phyloP scores from a whole-genome alignment of 2,113 vertebrate genomes.

The Chloebia gouldiae region DNA sequence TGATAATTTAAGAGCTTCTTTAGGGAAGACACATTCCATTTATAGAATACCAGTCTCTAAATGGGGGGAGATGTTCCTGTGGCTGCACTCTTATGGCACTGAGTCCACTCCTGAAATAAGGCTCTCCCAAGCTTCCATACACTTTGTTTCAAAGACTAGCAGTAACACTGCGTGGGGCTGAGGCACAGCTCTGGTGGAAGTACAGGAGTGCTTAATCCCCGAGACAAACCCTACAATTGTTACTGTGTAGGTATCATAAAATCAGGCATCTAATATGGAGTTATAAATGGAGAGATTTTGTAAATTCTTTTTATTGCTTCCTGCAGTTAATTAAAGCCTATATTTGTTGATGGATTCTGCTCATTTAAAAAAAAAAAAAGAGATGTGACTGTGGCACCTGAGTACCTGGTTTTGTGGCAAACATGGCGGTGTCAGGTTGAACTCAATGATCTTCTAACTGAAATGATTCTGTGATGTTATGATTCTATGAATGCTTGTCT shows the following conservation, averaged over 20 bases:
- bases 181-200: neutral
- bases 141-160: neutral
- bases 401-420: neutral
- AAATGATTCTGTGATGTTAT: neutral
- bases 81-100: neutral
- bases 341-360: neutral
- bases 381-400: neutral
- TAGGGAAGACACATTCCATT: neutral
- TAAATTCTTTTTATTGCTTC: neutral
- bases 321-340: neutral
- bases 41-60: neutral
- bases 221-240: neutral
- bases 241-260: neutral
- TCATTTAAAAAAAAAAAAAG: neutral
- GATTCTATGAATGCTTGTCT: neutral
- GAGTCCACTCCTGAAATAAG: neutral
- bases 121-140: neutral
- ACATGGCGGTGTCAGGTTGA: fast-evolving
- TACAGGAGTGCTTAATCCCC: fast-evolving
- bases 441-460: neutral
- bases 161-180: neutral
- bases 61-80: fast-evolving
- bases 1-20: neutral
- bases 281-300: neutral
- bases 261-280: neutral